phyloP scores from a whole-genome alignment of 2,797 vertebrate genomes.

The Danionella dracula region DNA sequence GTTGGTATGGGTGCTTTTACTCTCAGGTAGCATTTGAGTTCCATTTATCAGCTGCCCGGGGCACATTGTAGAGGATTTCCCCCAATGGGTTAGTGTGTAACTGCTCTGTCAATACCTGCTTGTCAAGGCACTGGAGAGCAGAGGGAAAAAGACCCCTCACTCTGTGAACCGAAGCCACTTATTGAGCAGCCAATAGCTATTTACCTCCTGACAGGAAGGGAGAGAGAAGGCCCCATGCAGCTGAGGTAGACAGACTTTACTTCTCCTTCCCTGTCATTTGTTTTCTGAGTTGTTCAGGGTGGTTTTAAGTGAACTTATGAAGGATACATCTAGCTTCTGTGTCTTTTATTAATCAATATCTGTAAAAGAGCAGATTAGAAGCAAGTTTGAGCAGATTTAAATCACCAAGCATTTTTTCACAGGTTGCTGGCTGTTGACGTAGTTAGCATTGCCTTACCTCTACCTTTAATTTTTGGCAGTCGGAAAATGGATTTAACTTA shows the following conservation, averaged over 20 bases:
- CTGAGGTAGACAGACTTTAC: slow-evolving; percentile 48
- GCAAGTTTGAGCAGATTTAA: slow-evolving; percentile 1
- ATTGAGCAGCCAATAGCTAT: slow-evolving; percentile 99
- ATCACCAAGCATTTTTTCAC: too few species aligned
- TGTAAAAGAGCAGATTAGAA: slow-evolving; percentile 17
- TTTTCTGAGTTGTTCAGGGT: slow-evolving; percentile 1
- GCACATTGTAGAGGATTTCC: slow-evolving; percentile 77
- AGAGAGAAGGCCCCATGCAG: slow-evolving; percentile 48
- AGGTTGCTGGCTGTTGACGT: too few species aligned
- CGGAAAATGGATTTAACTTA: too few species aligned
- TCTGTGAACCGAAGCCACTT: slow-evolving; percentile 90
- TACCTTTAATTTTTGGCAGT: too few species aligned
- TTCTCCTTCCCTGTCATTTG: slow-evolving; percentile 30
- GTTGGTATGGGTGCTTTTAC: slow-evolving; percentile 48
- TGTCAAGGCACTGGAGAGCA: slow-evolving; percentile 84
- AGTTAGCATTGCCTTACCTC: too few species aligned
- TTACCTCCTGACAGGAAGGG: slow-evolving; percentile 76
- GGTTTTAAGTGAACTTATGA: slow-evolving; percentile 8
- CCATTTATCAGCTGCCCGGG: slow-evolving; percentile 79
- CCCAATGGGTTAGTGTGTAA: slow-evolving; percentile 89
- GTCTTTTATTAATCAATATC: slow-evolving; percentile 12
- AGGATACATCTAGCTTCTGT: background rate
- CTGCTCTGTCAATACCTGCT: slow-evolving; percentile 95
- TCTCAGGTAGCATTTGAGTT: slow-evolving; percentile 74
- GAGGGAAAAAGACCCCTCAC: slow-evolving; percentile 78